These are phyloP conservation scores for Petrophora chlorosata DNA, from an alignment of 2,888 invertebrate genomes.

Conservation along the genomic window DNA sequence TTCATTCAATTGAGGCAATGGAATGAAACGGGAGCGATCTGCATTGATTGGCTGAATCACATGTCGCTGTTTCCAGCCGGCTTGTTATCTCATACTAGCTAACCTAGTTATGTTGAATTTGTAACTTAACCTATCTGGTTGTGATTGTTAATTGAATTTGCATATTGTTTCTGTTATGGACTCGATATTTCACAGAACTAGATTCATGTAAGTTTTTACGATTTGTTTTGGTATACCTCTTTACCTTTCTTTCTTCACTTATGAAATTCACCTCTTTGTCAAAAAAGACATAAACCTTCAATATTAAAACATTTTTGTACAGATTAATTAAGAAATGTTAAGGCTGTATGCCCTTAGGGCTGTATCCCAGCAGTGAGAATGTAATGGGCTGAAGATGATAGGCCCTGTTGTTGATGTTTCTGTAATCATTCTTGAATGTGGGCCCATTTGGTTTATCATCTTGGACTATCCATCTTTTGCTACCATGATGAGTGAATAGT, in stretches of 20 bases:
- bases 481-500: too few relatives aligned
- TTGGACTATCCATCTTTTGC: too few relatives aligned
- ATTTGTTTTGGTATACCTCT: not conserved
- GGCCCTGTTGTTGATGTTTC: too few relatives aligned
- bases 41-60: conserved; percentile 68
- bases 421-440: too few relatives aligned
- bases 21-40: conserved; percentile 61
- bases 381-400: too few relatives aligned
- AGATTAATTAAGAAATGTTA: too few relatives aligned
- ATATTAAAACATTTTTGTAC: too few relatives aligned
- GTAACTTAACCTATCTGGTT: conserved; percentile 13
- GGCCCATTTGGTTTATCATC: too few relatives aligned
- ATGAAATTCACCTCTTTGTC: not conserved
- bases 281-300: too few relatives aligned
- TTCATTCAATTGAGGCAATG: conserved; percentile 70
- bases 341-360: too few relatives aligned
- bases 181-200: not conserved
- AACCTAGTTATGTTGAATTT: conserved; percentile 27
- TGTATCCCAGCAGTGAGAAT: too few relatives aligned
- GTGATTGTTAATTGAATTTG: conserved; percentile 10
- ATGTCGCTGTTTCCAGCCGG: conserved; percentile 40
- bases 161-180: conserved; percentile 7
- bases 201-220: conserved; percentile 8
- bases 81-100: conserved; percentile 53
- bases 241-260: not conserved